Conservation (phyloP, 2,888 invertebrate genomes). For the Meghimatium bilineatum region DNA sequence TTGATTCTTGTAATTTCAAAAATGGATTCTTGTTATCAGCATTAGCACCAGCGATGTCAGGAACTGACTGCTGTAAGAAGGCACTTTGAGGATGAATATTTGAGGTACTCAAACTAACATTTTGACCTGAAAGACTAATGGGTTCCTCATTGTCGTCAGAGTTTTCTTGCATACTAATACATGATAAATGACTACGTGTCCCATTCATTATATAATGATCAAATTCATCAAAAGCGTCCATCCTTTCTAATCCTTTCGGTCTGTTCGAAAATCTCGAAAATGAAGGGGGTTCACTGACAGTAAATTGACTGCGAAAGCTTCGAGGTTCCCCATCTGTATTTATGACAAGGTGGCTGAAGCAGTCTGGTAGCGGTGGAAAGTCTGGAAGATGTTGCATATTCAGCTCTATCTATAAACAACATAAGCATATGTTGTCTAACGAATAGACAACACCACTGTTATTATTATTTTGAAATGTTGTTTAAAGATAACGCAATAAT, state of each 20-base stretch:
- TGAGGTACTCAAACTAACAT: neutral
- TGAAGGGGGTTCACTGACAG: neutral
- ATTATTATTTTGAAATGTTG: neutral
- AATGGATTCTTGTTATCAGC: constrained; percentile 34
- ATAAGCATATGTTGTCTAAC: neutral
- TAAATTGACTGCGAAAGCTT: constrained; percentile 14
- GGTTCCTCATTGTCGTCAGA: neutral
- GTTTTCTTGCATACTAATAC: neutral
- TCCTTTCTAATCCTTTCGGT: neutral
- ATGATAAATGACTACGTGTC: neutral
- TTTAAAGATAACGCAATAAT: neutral
- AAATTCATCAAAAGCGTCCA: neutral
- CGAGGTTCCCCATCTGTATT: constrained; percentile 22
- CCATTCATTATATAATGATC: constrained; percentile 30
- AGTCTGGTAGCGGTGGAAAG: constrained; percentile 49
- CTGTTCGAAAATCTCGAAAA: neutral
- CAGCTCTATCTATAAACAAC: neutral
- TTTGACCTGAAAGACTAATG: neutral
- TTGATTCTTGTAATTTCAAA: constrained; percentile 42
- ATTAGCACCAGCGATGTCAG: neutral
- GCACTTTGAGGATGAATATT: neutral
- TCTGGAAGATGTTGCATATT: constrained; percentile 34
- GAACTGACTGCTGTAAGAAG: neutral
- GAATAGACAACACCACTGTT: neutral
- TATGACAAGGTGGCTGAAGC: constrained; percentile 49